A percentile compares a stretch with the other conserved stretches of the same genome.
Evolutionary conservation across 1,140 invertebrate genomes (phyloP).

Genomic region (Atopsyche davidsoni): DNA sequence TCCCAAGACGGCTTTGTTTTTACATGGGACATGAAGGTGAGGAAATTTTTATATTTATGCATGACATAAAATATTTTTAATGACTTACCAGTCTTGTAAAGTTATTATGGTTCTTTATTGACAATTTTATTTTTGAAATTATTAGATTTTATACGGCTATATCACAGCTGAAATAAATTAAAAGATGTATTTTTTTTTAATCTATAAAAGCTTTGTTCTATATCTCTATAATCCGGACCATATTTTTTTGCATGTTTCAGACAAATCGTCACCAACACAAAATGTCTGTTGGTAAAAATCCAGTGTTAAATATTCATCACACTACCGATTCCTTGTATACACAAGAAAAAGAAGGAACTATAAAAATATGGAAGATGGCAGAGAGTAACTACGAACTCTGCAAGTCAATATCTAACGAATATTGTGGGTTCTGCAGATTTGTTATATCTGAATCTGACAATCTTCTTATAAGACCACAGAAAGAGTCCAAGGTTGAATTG

Average conservation of each 20-base stretch:
- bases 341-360: constrained; percentile 62
- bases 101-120: not conserved
- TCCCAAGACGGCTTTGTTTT: constrained; percentile 61
- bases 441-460: constrained; percentile 54
- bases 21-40: constrained; percentile 67
- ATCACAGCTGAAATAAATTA: not conserved
- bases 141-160: not conserved
- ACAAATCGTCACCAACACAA: constrained; percentile 55
- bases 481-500: constrained; percentile 56
- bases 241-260: too few species aligned
- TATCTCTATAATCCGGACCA: too few species aligned
- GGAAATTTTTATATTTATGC: constrained; percentile 13
- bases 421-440: constrained; percentile 61
- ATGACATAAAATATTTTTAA: not conserved
- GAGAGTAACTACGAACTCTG: constrained; percentile 53
- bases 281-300: constrained; percentile 50
- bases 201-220: not conserved
- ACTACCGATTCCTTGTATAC: constrained; percentile 53
- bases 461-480: constrained; percentile 56
- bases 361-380: constrained; percentile 59
- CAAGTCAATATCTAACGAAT: constrained; percentile 51
- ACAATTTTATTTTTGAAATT: not conserved
- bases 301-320: constrained; percentile 52
- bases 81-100: not conserved
- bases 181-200: not conserved